A percentile compares a stretch with the other conserved stretches of the same genome.
Evolutionary conservation across 2,888 invertebrate species (phyloP).

Genomic region (Catocala nupta): DNA sequence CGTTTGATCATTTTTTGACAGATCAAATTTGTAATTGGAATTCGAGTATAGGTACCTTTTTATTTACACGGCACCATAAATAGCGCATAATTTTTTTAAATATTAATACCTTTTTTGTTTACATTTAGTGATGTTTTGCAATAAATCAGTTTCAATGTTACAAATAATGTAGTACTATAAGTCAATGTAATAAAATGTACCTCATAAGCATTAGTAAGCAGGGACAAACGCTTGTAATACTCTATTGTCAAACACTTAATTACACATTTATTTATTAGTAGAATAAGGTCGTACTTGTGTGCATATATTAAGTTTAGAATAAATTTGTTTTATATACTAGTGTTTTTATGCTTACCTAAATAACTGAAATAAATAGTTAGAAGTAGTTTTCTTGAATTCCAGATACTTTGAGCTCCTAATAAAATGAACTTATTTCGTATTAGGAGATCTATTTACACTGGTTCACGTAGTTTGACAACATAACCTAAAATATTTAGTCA

Average conservation of each 20-base stretch:
- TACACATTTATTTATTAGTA: slow-evolving; percentile 14
- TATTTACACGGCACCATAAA: background rate
- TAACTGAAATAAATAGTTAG: background rate
- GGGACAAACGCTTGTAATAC: slow-evolving; percentile 10
- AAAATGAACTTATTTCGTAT: too few relatives aligned
- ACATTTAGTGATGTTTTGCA: background rate
- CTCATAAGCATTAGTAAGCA: slow-evolving; percentile 11
- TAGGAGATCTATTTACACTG: too few relatives aligned
- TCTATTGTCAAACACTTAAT: slow-evolving; percentile 23
- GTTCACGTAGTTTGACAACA: too few relatives aligned
- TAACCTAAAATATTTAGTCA: slow-evolving; percentile 1
- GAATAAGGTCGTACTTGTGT: slow-evolving; percentile 18
- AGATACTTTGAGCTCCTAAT: too few relatives aligned
- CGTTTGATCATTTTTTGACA: slow-evolving; percentile 59
- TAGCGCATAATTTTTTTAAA: background rate
- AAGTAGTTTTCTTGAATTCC: too few relatives aligned
- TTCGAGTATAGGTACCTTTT: background rate
- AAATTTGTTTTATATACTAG: background rate
- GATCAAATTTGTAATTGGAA: slow-evolving; percentile 7
- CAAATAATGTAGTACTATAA: slow-evolving; percentile 1
- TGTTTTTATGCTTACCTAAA: too few relatives aligned
- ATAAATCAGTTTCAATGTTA: slow-evolving; percentile 4
- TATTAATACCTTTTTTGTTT: background rate
- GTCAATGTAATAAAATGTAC: slow-evolving; percentile 10
- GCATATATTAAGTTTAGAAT: background rate